Conservation (phyloP, 2,888 invertebrate genomes). For the Leucoptera coffeella region DNA sequence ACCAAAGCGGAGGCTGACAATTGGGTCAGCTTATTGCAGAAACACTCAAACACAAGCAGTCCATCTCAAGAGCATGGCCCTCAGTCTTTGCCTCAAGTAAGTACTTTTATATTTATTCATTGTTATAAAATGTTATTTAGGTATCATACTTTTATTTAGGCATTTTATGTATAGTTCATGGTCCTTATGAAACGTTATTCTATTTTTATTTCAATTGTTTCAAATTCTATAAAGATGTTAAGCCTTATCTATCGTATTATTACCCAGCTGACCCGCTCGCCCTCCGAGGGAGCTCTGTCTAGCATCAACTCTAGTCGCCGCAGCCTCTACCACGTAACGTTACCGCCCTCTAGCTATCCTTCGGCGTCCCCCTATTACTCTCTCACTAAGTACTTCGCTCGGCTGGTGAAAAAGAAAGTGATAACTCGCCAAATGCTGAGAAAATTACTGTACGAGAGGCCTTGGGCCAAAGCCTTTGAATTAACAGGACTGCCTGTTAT, state of each 20-base stretch:
- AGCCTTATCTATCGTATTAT: too few species aligned
- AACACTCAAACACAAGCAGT: constrained; percentile 51
- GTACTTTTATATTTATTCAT: constrained; percentile 12
- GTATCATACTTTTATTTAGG: constrained; percentile 14
- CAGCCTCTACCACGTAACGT: constrained; percentile 53
- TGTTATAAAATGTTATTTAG: constrained; percentile 5
- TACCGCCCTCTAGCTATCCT: constrained; percentile 70
- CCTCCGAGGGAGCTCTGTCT: constrained; percentile 48
- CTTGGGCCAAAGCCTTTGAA: constrained; percentile 44
- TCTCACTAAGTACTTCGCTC: constrained; percentile 69
- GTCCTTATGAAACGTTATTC: too few species aligned
- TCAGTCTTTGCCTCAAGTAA: constrained; percentile 66
- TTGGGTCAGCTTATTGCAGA: constrained; percentile 76
- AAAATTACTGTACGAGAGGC: constrained; percentile 61
- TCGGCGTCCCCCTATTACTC: constrained; percentile 72
- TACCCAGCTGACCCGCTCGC: constrained; percentile 45
- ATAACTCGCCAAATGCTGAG: constrained; percentile 68
- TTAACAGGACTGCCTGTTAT: constrained; percentile 35
- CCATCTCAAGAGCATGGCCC: constrained; percentile 52
- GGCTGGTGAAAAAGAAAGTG: constrained; percentile 65
- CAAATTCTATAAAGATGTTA: too few species aligned
- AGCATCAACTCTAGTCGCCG: constrained; percentile 47
- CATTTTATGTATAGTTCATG: too few species aligned
- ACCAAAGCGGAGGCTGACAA: constrained; percentile 80
- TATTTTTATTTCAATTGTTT: too few species aligned